Conservation (phyloP, 2,888 invertebrate species). For the Tinea trinotella region DNA sequence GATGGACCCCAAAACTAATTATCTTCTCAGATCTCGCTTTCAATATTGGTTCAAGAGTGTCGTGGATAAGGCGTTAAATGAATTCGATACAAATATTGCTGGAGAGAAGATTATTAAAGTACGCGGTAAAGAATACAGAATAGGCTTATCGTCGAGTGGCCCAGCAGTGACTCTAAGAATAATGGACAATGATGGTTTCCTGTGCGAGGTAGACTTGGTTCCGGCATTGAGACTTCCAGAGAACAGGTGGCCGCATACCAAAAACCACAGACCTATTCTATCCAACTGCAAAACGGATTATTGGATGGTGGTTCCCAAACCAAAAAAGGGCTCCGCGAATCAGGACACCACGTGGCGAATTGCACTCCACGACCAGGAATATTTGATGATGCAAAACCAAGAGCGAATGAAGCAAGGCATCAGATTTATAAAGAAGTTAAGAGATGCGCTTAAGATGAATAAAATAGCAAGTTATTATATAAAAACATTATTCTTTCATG, state of each 20-base stretch:
- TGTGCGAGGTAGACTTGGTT: constrained; percentile 65
- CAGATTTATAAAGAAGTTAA: constrained; percentile 51
- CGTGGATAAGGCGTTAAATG: constrained; percentile 48
- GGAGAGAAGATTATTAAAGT: constrained; percentile 27
- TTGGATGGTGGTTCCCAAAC: constrained; percentile 67
- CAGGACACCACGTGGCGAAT: constrained; percentile 55
- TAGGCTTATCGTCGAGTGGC: constrained; percentile 36
- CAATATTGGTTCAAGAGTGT: constrained; percentile 69
- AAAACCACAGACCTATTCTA: constrained; percentile 32
- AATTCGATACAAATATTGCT: constrained; percentile 26
- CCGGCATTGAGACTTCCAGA: constrained; percentile 63
- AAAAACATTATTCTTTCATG: constrained; percentile 66
- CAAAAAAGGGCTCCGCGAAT: constrained; percentile 33
- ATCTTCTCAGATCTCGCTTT: constrained; percentile 56
- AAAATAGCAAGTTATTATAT: constrained; percentile 71
- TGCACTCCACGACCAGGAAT: constrained; percentile 68
- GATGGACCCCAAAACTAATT: constrained; percentile 45
- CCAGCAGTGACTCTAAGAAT: constrained; percentile 71
- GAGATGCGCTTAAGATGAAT: constrained; percentile 52
- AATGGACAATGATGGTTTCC: constrained; percentile 32
- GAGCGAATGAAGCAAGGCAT: constrained; percentile 2
- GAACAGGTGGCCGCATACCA: constrained; percentile 45
- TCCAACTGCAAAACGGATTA: constrained; percentile 32
- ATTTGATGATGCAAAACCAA: constrained; percentile 37
- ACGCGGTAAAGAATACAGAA: constrained; percentile 45